These are phyloP conservation scores for Varanus komodoensis DNA, from an alignment of 2,113 vertebrate species.

Conservation along the genomic window DNA sequence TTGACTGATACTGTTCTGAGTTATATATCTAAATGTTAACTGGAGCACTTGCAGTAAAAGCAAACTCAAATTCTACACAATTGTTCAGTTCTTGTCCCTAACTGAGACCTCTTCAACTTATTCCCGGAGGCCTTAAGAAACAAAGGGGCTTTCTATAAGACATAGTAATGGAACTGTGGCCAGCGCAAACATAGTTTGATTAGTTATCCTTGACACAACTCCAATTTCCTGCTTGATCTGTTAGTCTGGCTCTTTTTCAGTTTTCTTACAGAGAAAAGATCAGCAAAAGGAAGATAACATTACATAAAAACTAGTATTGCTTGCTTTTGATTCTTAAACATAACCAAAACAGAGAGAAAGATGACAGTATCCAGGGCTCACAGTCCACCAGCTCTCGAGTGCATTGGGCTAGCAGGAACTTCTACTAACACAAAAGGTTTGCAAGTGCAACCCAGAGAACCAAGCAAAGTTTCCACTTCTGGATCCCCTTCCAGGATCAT, in stretches of 20 bases:
- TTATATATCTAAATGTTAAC: not conserved
- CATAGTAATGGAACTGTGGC: rapidly evolving
- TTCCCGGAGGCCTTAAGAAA: not conserved
- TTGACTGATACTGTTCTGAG: not conserved
- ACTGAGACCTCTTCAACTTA: not conserved
- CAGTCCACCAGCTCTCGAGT: too few species aligned
- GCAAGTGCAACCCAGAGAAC: too few species aligned
- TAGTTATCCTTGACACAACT: not conserved
- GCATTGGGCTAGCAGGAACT: too few species aligned
- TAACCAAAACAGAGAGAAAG: not conserved
- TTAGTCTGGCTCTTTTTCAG: conserved; percentile 6
- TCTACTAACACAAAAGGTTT: too few species aligned
- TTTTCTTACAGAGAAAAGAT: conserved; percentile 22
- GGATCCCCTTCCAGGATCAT: too few species aligned
- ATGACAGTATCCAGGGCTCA: too few species aligned
- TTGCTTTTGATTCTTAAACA: not conserved
- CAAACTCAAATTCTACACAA: not conserved
- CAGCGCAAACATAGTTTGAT: not conserved
- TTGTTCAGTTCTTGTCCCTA: rapidly evolving
- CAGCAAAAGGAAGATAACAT: conserved; percentile 21
- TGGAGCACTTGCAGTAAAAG: not conserved
- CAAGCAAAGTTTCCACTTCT: too few species aligned
- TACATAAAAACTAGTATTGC: not conserved
- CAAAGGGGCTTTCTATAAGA: not conserved
- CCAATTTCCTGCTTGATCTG: conserved; percentile 15